Base-by-base conservation (phyloP, 2,888 invertebrate genomes). In the Harpalus rubripes region DNA sequence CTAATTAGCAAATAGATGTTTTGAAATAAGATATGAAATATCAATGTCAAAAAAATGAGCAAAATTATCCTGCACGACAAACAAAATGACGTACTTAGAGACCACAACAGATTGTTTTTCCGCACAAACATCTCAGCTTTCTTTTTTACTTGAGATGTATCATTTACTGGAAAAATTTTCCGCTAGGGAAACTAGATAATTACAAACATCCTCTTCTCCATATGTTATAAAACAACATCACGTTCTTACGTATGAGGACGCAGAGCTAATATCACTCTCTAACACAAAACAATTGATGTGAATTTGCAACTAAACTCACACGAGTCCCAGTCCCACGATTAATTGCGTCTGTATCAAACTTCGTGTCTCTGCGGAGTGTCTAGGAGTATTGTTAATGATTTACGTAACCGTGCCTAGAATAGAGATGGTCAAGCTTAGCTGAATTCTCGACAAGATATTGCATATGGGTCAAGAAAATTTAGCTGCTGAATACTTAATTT, bases 251-350 rank as follows among this genome's bases (percentile, higher is more conserved):
- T 74, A 74, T 68, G 68, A 68, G 41, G 41, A 68, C 12, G 41
- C 41, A 68, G 15, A 68, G 7, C 72, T 44, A 74, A 72, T 72
- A 44, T 41, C 72, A 44, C 18, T 41, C 15, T n/a, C 22, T 39
- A 32, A n/a, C 41, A 74, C 58, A 63, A 80, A 79, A 80, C 80
- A 80, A 80, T 80, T 80, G 80, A 80, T 80, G 80, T 63, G 80
- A 80, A 80, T 63, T 41, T 79, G 79, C 39, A 76, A 18, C 63
- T 58, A 32, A 32, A 32, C 44, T 80, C 80, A 63, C 80, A 80
- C 63, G 63, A 63, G 63, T 80, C 22, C 4, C 44, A 80, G 16
- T 59, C 80, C 41, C 80, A 63, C 80, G 63, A 63, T 80, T 80
- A 80, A 80, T 80, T 80, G 80, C 63, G 63, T 63, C 63, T 44